Percentiles rank a stretch among this genome's conserved stretches.
Conservation (phyloP, 2,888 invertebrate species). For the Agrilus cyanescens region DNA sequence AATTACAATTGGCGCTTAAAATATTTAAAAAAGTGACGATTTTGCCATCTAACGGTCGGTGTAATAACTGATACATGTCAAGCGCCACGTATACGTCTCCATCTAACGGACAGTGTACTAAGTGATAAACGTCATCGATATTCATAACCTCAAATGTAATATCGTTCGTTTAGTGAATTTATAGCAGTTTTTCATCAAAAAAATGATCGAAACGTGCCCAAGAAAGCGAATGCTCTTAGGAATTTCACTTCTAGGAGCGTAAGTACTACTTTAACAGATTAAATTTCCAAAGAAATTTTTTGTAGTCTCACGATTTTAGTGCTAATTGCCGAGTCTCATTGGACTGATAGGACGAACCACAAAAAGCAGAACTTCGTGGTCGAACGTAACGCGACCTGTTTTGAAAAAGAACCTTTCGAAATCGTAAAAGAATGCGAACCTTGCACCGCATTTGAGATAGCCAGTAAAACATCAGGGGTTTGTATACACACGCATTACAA, state of each 20-base stretch:
- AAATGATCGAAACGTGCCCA: slow-evolving; percentile 75
- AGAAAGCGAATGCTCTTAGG: slow-evolving; percentile 74
- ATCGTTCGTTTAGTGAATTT: too few relatives aligned
- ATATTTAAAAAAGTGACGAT: too few relatives aligned
- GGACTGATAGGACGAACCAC: slow-evolving; percentile 43
- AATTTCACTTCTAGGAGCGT: slow-evolving; percentile 64
- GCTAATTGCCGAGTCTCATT: slow-evolving; percentile 68
- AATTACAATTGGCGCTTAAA: too few relatives aligned
- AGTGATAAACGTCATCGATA: too few relatives aligned
- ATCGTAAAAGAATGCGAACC: slow-evolving; percentile 70
- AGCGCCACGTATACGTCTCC: too few relatives aligned
- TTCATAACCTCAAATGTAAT: too few relatives aligned
- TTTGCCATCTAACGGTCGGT: too few relatives aligned
- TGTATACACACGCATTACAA: slow-evolving; percentile 76
- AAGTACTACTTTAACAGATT: slow-evolving; percentile 32
- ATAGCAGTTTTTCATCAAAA: slow-evolving; percentile 1
- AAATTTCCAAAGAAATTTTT: slow-evolving; percentile 21
- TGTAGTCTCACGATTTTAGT: slow-evolving; percentile 69
- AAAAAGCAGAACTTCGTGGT: slow-evolving; percentile 53
- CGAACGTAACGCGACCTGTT: slow-evolving; percentile 70
- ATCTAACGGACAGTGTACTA: too few relatives aligned
- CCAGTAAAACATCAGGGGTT: slow-evolving; percentile 69
- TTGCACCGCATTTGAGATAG: slow-evolving; percentile 76
- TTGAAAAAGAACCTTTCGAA: slow-evolving; percentile 58
- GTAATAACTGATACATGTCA: too few relatives aligned